phyloP scores from a whole-genome alignment of 2,888 invertebrate genomes.

The Plagodis pulveraria region DNA sequence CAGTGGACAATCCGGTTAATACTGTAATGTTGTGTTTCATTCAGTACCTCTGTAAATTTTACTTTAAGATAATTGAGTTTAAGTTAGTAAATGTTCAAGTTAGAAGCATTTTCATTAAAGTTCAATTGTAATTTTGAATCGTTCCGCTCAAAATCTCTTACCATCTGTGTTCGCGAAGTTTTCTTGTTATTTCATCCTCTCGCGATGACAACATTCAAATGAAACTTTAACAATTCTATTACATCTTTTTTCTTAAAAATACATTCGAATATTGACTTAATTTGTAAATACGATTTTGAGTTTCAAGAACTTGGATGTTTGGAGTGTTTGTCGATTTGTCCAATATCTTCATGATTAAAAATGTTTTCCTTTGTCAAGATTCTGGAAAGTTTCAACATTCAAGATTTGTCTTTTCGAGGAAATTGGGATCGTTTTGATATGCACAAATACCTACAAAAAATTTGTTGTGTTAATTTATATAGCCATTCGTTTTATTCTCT shows the following conservation, averaged over 20 bases:
- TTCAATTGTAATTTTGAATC: not conserved
- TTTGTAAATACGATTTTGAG: constrained; percentile 27
- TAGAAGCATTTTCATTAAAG: not conserved
- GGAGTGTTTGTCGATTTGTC: constrained; percentile 26
- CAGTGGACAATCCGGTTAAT: too few relatives aligned
- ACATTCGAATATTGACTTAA: constrained; percentile 27
- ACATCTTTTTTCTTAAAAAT: constrained; percentile 19
- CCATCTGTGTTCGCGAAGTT: constrained; percentile 7
- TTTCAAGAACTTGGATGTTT: constrained; percentile 13
- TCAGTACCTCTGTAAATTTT: too few relatives aligned
- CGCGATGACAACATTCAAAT: constrained; percentile 11
- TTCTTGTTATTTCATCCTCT: constrained; percentile 15
- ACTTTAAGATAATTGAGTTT: too few relatives aligned
- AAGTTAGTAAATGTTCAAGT: too few relatives aligned
- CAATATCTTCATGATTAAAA: constrained; percentile 17
- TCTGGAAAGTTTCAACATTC: constrained; percentile 23
- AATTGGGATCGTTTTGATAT: not conserved
- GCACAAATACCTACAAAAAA: too few relatives aligned
- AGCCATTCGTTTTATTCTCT: too few relatives aligned
- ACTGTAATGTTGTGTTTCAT: too few relatives aligned
- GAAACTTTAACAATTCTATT: constrained; percentile 15
- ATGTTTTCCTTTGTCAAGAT: constrained; percentile 15
- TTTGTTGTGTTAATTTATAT: too few relatives aligned
- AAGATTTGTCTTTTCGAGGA: constrained; percentile 19
- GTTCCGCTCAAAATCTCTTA: constrained; percentile 6